A percentile compares a stretch with the other conserved stretches of the same genome.
Conservation (phyloP, 2,888 invertebrate genomes). For the Diplazon laetatorius region DNA sequence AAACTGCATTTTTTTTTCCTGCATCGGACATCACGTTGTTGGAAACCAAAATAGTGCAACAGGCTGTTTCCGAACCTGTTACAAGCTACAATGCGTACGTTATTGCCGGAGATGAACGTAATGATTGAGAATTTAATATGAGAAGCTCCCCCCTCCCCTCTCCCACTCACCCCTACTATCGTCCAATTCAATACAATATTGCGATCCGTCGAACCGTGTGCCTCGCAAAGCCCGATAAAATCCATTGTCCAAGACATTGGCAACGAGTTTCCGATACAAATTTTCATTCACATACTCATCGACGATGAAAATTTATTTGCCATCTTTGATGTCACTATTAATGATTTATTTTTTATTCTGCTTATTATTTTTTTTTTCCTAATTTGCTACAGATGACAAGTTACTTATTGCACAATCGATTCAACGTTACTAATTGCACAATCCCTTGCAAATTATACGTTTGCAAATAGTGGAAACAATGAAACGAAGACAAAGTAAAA, state of each 20-base stretch:
- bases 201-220: conserved; percentile 26
- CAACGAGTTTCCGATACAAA: not conserved
- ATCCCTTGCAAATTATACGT: no score
- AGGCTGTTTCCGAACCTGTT: not conserved
- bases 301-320: not conserved
- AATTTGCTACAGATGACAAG: no score
- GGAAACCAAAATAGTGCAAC: not conserved
- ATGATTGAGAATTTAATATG: conserved; percentile 34
- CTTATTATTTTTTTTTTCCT: no score
- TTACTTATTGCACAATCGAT: no score
- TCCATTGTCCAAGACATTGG: conserved; percentile 19
- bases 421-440: no score
- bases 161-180: not conserved
- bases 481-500: no score
- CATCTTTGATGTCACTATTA: no score
- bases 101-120: not conserved
- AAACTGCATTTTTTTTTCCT: no score
- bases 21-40: not conserved
- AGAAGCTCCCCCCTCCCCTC: conserved; percentile 2
- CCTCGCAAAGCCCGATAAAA: conserved; percentile 18
- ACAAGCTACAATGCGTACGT: not conserved
- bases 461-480: no score
- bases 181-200: conserved; percentile 29
- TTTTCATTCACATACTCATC: not conserved
- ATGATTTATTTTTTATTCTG: not conserved